Evolutionary conservation across 1,140 invertebrate genomes (phyloP).

Genomic region (Rhagoletis pomonella): DNA sequence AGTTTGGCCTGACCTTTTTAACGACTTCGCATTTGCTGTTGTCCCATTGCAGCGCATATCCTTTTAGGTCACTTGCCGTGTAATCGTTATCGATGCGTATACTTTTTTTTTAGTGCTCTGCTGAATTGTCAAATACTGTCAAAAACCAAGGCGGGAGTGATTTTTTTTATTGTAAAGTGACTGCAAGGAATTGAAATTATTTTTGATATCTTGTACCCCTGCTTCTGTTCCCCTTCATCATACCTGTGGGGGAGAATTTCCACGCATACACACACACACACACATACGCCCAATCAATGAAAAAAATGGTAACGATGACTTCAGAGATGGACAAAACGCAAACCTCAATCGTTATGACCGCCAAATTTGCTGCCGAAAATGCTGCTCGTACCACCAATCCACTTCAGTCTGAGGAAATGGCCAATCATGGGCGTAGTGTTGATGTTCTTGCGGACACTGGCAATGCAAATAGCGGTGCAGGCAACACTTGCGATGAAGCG

Average conservation of each 20-base stretch:
- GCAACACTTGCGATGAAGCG: conserved; percentile 18
- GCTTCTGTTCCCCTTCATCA: background rate
- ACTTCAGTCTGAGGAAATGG: background rate
- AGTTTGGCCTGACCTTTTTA: conserved; percentile 33
- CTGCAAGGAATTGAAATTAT: conserved; percentile 7
- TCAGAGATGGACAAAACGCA: conserved; percentile 73
- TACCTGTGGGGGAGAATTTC: background rate
- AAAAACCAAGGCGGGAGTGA: background rate
- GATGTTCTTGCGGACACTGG: background rate
- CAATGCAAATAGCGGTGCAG: background rate
- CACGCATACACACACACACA: background rate
- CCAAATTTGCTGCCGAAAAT: conserved; percentile 22
- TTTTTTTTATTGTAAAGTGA: background rate
- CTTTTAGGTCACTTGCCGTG: background rate
- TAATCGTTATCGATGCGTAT: conserved; percentile 29
- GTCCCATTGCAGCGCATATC: background rate
- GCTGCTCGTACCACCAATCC: background rate
- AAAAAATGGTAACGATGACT: conserved; percentile 74
- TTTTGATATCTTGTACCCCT: background rate
- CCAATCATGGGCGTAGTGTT: background rate
- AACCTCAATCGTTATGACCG: conserved; percentile 57
- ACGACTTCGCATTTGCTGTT: background rate
- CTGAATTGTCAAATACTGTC: background rate
- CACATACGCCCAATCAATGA: conserved; percentile 32
- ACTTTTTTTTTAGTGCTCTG: background rate